Evolutionary conservation across 1,140 invertebrate species (phyloP).

Genomic region (Drosophila nannoptera): DNA sequence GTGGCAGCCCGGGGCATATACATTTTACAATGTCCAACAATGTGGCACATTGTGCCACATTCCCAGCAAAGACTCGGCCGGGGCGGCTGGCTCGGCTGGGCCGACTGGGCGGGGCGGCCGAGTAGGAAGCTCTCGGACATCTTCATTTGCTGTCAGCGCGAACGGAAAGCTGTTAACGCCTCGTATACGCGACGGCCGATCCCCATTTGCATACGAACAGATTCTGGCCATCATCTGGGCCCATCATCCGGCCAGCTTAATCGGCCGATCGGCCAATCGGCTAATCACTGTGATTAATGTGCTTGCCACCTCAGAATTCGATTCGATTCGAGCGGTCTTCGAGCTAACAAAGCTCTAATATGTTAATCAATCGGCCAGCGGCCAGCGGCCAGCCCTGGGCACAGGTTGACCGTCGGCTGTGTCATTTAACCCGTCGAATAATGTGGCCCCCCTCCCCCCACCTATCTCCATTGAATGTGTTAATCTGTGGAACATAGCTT

Average conservation of each 20-base stretch:
- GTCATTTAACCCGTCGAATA: conserved; percentile 59
- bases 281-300: conserved; percentile 51
- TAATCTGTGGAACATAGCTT: conserved; percentile 57
- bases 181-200: conserved; percentile 23
- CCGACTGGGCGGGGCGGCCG: not conserved
- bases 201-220: conserved; percentile 35
- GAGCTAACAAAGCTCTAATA: conserved; percentile 2
- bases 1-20: not conserved
- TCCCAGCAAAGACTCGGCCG: no score
- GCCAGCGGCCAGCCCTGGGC: not conserved
- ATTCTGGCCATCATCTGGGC: not conserved
- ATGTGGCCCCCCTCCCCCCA: conserved; percentile 8
- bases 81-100: no score
- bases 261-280: conserved; percentile 21
- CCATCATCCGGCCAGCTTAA: no score
- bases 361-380: conserved; percentile 69
- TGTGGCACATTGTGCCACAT: conserved; percentile 36
- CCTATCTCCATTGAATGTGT: conserved; percentile 47
- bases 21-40: conserved; percentile 27
- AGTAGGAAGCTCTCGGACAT: conserved; percentile 1
- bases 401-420: conserved; percentile 69
- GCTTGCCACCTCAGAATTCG: conserved; percentile 13
- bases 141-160: not conserved
- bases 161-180: conserved; percentile 23
- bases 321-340: conserved; percentile 1